These are phyloP conservation scores for Acanthisitta chloris DNA, from an alignment of 2,113 vertebrate species.

Conservation along the genomic window DNA sequence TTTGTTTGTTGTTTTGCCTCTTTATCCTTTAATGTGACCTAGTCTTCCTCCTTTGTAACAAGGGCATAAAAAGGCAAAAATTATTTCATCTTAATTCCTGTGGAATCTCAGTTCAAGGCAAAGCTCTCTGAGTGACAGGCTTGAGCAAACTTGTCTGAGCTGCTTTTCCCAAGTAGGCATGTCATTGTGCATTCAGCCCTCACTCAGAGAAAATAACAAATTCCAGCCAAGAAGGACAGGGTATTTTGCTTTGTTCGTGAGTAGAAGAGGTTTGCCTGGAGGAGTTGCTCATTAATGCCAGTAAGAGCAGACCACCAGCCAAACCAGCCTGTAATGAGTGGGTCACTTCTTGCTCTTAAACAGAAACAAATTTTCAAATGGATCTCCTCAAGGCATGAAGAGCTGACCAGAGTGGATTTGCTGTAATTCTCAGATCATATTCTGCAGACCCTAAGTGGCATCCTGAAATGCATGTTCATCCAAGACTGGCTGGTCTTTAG, in stretches of 20 bases:
- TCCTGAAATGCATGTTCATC: neutral
- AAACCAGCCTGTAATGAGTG: neutral
- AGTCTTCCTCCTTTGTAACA: neutral
- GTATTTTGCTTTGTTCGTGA: neutral
- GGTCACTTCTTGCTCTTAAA: neutral
- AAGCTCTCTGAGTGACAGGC: neutral
- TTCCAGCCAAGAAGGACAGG: neutral
- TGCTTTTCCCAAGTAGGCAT: neutral
- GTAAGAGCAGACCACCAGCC: neutral
- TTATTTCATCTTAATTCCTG: neutral
- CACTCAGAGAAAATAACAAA: neutral
- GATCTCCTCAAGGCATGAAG: neutral
- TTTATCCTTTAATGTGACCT: neutral
- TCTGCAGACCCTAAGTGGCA: neutral
- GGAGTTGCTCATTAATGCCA: neutral
- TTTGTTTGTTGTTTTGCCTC: neutral
- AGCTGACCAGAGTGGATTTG: neutral
- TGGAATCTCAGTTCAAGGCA: neutral
- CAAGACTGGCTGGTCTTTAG: neutral
- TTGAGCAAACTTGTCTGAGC: neutral
- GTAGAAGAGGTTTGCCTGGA: neutral
- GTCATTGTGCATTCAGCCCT: neutral
- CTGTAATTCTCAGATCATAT: neutral
- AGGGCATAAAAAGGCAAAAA: neutral
- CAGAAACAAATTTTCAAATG: rapidly evolving